Conservation (phyloP, 1,140 invertebrate genomes). For the Bombus picipes region DNA sequence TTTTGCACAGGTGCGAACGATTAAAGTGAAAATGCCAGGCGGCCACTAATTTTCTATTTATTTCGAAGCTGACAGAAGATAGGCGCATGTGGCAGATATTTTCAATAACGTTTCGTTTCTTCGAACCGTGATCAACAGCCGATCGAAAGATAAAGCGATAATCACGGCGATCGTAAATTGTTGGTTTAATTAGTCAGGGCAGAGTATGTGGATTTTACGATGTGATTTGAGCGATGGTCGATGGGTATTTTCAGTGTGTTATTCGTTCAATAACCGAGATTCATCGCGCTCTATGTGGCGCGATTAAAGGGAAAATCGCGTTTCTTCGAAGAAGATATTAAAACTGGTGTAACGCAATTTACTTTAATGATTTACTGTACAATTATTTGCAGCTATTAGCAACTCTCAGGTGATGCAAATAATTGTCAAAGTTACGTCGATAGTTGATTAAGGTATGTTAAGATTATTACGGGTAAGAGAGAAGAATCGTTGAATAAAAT, state of each 20-base stretch:
- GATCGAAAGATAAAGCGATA: neutral
- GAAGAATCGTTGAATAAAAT: too few relatives aligned
- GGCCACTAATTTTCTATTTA: conserved; percentile 2
- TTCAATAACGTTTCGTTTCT: neutral
- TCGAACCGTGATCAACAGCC: neutral
- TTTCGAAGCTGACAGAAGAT: neutral
- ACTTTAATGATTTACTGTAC: too few relatives aligned
- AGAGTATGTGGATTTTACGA: neutral
- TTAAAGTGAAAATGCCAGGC: conserved; percentile 1
- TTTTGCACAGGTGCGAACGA: conserved; percentile 7
- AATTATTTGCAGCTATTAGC: too few relatives aligned
- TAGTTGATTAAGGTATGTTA: too few relatives aligned
- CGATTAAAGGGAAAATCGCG: neutral
- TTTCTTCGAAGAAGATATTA: neutral
- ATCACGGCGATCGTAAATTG: neutral
- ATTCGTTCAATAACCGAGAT: neutral
- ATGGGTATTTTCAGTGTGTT: neutral
- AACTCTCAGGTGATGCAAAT: too few relatives aligned
- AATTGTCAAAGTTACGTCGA: too few relatives aligned
- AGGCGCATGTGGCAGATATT: neutral
- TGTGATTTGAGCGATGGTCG: neutral
- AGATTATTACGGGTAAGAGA: too few relatives aligned
- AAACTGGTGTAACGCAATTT: neutral
- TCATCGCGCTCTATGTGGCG: neutral
- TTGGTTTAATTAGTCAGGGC: neutral